Percentiles rank a stretch among this genome's conserved stretches.
phyloP scores from a whole-genome alignment of 2,113 vertebrate species.

The Daphoenositta chrysoptera region DNA sequence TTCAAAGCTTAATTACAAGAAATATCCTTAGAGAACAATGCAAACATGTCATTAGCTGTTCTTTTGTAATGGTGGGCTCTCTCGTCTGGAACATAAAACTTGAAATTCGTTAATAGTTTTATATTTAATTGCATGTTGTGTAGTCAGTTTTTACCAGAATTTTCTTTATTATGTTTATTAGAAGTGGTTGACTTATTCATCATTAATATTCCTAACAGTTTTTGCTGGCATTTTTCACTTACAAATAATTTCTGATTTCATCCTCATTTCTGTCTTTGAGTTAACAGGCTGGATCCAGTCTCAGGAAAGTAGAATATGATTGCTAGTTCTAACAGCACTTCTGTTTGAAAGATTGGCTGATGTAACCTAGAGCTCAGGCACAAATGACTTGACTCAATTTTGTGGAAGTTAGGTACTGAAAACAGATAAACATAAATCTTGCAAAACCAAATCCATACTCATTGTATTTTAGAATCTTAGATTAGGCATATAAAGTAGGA shows the following conservation, averaged over 20 bases:
- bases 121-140: not conserved
- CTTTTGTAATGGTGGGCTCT: not conserved
- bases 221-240: not conserved
- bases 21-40: not conserved
- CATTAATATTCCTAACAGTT: not conserved
- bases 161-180: not conserved
- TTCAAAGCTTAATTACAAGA: constrained; percentile 7
- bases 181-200: not conserved
- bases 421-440: constrained; percentile 8
- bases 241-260: not conserved
- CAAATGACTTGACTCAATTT: not conserved
- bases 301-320: not conserved
- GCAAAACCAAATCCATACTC: not conserved
- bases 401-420: not conserved
- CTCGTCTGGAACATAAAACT: not conserved
- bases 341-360: not conserved
- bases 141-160: not conserved
- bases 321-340: not conserved
- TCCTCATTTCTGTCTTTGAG: not conserved
- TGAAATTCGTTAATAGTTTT: not conserved
- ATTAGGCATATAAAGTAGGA: not conserved
- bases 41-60: not conserved
- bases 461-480: not conserved
- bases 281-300: not conserved
- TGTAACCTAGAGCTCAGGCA: not conserved